phyloP scores from a whole-genome alignment of 2,113 vertebrate genomes.

The Crotalus horridus region DNA sequence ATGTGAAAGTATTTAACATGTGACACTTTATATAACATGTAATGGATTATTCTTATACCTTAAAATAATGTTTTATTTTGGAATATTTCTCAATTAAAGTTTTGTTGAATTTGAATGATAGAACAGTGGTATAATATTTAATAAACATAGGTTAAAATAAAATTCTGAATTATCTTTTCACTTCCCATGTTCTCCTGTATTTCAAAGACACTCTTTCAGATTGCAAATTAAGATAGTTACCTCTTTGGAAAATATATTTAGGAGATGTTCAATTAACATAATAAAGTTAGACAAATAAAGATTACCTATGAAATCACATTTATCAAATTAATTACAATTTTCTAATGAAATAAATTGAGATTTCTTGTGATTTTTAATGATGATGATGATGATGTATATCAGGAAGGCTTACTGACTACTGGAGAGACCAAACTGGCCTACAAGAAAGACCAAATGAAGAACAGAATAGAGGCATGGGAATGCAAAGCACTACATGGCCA shows the following conservation, averaged over 20 bases:
- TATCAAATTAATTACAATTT: conserved; percentile 59
- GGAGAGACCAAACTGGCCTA: no score
- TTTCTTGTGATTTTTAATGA: conserved; percentile 37
- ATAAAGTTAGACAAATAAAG: conserved; percentile 65
- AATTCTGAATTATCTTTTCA: neutral
- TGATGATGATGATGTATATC: no score
- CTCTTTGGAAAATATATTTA: conserved; percentile 70
- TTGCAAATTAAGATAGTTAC: conserved; percentile 70
- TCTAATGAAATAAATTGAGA: conserved; percentile 58
- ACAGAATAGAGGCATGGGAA: no score
- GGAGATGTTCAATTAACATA: conserved; percentile 69
- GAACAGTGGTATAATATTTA: neutral
- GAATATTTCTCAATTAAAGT: neutral
- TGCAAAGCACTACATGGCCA: no score
- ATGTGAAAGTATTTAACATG: neutral
- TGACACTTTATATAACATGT: neutral
- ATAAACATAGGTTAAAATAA: neutral
- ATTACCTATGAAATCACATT: conserved; percentile 49
- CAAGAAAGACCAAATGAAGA: no score
- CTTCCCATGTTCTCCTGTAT: conserved; percentile 38
- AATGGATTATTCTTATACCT: neutral
- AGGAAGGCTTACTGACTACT: no score
- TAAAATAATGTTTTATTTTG: neutral
- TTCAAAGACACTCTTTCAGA: conserved; percentile 59
- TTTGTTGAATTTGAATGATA: neutral